These are phyloP conservation scores for Monochamus alternatus DNA, from an alignment of 2,888 invertebrate genomes.

Conservation along the genomic window DNA sequence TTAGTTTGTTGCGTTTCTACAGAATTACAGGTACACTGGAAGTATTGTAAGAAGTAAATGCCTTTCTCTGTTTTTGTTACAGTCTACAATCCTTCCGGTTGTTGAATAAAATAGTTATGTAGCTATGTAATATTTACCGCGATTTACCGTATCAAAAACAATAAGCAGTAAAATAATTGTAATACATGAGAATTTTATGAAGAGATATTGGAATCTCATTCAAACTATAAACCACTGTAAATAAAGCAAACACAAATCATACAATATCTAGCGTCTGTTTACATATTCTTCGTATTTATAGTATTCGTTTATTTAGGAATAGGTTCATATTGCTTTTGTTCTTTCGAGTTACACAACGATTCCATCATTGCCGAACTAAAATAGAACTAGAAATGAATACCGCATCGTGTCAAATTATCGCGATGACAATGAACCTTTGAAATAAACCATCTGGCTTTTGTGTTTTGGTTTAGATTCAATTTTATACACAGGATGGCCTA, in stretches of 20 bases:
- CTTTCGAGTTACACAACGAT: not conserved
- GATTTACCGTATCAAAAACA: not conserved
- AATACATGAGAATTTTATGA: not conserved
- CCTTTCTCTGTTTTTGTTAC: too few relatives aligned
- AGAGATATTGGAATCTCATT: not conserved
- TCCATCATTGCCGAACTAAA: not conserved
- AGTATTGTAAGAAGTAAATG: too few relatives aligned
- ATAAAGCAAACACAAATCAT: not conserved
- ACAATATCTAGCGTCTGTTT: not conserved
- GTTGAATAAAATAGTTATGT: too few relatives aligned
- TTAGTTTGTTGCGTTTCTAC: too few relatives aligned
- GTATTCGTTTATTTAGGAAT: constrained; percentile 24
- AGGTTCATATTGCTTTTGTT: not conserved
- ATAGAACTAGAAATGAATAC: too few relatives aligned
- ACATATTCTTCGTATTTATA: constrained; percentile 17
- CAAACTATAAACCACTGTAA: not conserved
- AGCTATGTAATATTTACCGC: too few relatives aligned
- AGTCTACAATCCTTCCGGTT: too few relatives aligned
- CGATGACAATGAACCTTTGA: not conserved
- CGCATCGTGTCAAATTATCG: too few relatives aligned
- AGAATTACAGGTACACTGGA: too few relatives aligned
- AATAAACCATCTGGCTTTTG: not conserved
- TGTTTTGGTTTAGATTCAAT: constrained; percentile 8
- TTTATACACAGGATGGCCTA: not conserved
- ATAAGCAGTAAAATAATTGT: not conserved